Evolutionary conservation across 2,797 vertebrate genomes (phyloP), one percentile per base, ranked within the genome.

Genomic region (Lates japonicus): DNA sequence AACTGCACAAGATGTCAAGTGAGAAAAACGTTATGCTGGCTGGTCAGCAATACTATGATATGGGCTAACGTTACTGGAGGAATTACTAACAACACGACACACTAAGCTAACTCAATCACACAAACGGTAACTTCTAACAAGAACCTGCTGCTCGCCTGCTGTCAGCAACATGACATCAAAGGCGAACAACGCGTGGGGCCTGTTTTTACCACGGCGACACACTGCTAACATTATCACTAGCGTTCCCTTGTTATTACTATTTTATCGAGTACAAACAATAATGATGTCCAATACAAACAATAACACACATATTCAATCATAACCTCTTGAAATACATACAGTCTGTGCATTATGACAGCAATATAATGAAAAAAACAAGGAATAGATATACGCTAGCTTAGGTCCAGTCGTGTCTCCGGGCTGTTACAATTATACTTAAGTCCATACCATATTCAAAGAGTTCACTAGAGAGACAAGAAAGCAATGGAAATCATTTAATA

Each of bases 111-210:
- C 6, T 14, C 3, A 6, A 37, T 9, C 35, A 8, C 39, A 69
- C 9, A 14, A 20, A 42, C 35, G 5, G 3, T 3, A 16, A 35
- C 25, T 46, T 46, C 1, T 61, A 49, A 51, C 12, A 60, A 33
- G 19, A 63, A 83, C 13, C 11, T 12, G 39, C 35, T 61, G 69
- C 70, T 57, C 57, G 57, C 4, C 82, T 76, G 78, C 83, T 88
- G 84, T 84, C 85, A 91, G 87, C 88, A 84, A 83, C 84, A 84
- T 83, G 83, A 81, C 84, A 89, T 85, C 68, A 83, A 81, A 85
- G 81, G 74, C 80, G 78, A 87, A 46, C 77, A 72, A 87, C 87
- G 89, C 90, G 80, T 87, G 89, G 89, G 94, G 92, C 91, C 92
- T 78, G 84, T 80, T 90, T 59, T 46, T 7, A 76, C 70, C 80